phyloP scores from a whole-genome alignment of 2,797 vertebrate species.

The Anabas testudineus region DNA sequence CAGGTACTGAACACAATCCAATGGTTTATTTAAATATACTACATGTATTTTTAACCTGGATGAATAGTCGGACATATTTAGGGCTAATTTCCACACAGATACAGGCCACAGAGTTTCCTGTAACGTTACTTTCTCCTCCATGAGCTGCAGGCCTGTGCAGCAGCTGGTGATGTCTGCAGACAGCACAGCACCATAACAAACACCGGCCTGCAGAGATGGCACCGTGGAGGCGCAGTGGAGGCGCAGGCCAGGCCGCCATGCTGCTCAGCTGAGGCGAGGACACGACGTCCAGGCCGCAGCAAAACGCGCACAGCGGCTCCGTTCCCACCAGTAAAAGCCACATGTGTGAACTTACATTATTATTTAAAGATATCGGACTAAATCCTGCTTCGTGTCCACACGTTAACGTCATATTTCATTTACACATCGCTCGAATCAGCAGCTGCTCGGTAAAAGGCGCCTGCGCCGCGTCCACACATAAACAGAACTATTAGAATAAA shows the following conservation, averaged over 20 bases:
- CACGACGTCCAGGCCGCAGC: conserved; percentile 35
- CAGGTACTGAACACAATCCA: too few relatives aligned
- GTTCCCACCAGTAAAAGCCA: accelerated
- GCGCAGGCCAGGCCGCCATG: conserved; percentile 44
- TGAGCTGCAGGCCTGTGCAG: not conserved
- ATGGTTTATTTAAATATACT: too few relatives aligned
- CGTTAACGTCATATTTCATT: not conserved
- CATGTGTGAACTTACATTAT: accelerated
- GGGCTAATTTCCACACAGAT: too few relatives aligned
- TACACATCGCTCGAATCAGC: not conserved
- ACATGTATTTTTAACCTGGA: not conserved
- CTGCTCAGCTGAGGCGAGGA: conserved; percentile 25
- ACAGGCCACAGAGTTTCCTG: too few relatives aligned
- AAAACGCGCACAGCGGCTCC: accelerated
- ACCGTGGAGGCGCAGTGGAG: too few relatives aligned
- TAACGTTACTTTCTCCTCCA: too few relatives aligned
- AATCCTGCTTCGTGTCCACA: accelerated
- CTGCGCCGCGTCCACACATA: too few relatives aligned
- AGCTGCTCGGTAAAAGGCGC: accelerated
- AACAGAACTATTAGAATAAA: accelerated
- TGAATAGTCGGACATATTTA: too few relatives aligned
- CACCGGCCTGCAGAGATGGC: too few relatives aligned
- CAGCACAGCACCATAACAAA: too few relatives aligned
- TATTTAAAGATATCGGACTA: accelerated
- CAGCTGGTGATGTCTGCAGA: accelerated